Evolutionary conservation across 1,140 invertebrate species (phyloP).

Genomic region (Drosophila asahinai): DNA sequence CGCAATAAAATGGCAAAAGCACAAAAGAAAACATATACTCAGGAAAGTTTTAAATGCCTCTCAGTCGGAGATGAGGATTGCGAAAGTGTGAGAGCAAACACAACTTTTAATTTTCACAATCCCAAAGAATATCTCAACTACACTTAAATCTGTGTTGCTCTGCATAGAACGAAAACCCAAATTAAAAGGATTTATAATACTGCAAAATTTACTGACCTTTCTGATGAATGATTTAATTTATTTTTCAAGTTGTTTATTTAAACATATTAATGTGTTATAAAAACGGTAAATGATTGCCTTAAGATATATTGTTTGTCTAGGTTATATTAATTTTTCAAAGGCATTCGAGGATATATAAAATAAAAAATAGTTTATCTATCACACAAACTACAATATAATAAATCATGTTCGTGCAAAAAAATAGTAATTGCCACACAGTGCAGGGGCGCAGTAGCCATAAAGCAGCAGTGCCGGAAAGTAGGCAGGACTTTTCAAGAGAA

Average conservation of each 20-base stretch:
- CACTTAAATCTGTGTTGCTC: not conserved
- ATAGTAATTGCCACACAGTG: too few relatives aligned
- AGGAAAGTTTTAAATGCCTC: constrained; percentile 61
- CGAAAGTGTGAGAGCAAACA: constrained; percentile 14
- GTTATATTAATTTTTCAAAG: too few relatives aligned
- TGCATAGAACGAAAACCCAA: not conserved
- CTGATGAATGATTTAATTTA: not conserved
- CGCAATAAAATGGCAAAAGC: constrained; percentile 67
- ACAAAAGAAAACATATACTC: constrained; percentile 42
- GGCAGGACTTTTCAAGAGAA: constrained; percentile 13
- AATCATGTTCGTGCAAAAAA: not conserved
- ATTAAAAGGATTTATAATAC: not conserved
- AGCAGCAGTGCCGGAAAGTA: constrained; percentile 23
- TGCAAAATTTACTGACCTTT: not conserved
- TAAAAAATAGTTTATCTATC: too few relatives aligned
- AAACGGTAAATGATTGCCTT: too few relatives aligned
- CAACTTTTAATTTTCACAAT: constrained; percentile 64
- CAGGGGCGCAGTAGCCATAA: constrained; percentile 21
- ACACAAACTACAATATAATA: not conserved
- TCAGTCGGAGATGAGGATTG: not conserved
- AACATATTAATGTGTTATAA: not conserved
- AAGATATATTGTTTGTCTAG: too few relatives aligned
- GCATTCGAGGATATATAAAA: not conserved
- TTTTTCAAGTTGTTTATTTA: too few relatives aligned
- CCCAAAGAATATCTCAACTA: constrained; percentile 48